These are phyloP conservation scores for Myripristis murdjan DNA, from an alignment of 2,797 vertebrate species.

Conservation along the genomic window DNA sequence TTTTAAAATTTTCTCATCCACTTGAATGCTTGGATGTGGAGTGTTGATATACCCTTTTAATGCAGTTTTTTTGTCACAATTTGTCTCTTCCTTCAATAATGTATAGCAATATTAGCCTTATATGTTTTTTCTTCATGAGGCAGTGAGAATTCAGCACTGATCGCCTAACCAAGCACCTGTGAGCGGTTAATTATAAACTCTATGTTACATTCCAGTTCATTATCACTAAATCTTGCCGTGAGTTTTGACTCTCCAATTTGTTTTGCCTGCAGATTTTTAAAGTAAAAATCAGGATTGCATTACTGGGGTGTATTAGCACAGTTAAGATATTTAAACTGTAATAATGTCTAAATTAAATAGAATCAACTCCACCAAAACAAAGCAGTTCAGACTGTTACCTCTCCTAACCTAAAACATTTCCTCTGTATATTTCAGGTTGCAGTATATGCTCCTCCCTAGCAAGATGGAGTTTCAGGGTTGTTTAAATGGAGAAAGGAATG, in stretches of 20 bases:
- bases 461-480: slow-evolving; percentile 77
- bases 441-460: slow-evolving; percentile 53
- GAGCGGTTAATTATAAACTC: slow-evolving; percentile 15
- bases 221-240: not conserved
- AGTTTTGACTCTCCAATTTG: not conserved
- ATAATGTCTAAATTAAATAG: not conserved
- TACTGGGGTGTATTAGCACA: not conserved
- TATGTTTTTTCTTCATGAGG: slow-evolving; percentile 13
- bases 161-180: not conserved
- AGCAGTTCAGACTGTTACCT: slow-evolving; percentile 9
- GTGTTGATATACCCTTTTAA: too few relatives aligned
- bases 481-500: slow-evolving; percentile 85
- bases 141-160: slow-evolving; percentile 12
- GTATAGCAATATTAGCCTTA: not conserved
- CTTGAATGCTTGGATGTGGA: too few relatives aligned
- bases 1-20: too few relatives aligned
- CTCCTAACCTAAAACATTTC: slow-evolving; percentile 12
- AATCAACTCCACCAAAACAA: not conserved
- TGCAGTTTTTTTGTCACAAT: too few relatives aligned
- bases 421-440: slow-evolving; percentile 42
- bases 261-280: not conserved
- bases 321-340: not conserved
- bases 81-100: too few relatives aligned
- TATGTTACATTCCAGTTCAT: slow-evolving; percentile 9
- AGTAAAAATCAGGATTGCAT: not conserved